Conservation (phyloP, 2,888 invertebrate genomes). For the Iselma pallidipennis region DNA sequence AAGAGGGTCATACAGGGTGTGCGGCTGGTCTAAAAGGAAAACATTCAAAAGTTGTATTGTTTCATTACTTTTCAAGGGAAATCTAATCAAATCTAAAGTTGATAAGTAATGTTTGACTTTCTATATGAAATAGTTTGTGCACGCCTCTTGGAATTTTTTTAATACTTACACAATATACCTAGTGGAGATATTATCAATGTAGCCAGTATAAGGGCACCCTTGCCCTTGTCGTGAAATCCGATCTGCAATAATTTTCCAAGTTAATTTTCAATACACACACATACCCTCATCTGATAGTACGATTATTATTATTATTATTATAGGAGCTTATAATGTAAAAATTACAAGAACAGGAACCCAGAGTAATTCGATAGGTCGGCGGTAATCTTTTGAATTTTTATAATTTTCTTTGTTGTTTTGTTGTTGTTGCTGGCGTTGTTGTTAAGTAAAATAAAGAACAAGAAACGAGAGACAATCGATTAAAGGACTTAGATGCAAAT, state of each 20-base stretch:
- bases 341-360: slow-evolving; percentile 2
- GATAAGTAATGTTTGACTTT: too few species aligned
- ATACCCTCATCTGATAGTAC: slow-evolving; percentile 9
- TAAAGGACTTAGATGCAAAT: slow-evolving; percentile 14
- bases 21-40: too few species aligned
- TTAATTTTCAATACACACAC: slow-evolving; percentile 8
- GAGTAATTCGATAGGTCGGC: slow-evolving; percentile 13
- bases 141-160: too few species aligned
- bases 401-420: not conserved
- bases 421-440: not conserved
- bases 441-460: not conserved
- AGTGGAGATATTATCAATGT: slow-evolving; percentile 5
- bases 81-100: too few species aligned
- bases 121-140: too few species aligned
- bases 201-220: slow-evolving; percentile 13
- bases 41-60: too few species aligned
- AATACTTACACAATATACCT: not conserved
- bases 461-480: slow-evolving; percentile 11
- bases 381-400: slow-evolving; percentile 12
- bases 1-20: not conserved
- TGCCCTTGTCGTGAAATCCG: slow-evolving; percentile 7
- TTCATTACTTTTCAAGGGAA: too few species aligned
- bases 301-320: not conserved
- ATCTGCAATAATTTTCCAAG: slow-evolving; percentile 17
- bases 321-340: not conserved